A percentile compares a stretch with the other conserved stretches of the same genome.
Conservation (phyloP, 2,888 invertebrate genomes). For the Lingula anatina region DNA sequence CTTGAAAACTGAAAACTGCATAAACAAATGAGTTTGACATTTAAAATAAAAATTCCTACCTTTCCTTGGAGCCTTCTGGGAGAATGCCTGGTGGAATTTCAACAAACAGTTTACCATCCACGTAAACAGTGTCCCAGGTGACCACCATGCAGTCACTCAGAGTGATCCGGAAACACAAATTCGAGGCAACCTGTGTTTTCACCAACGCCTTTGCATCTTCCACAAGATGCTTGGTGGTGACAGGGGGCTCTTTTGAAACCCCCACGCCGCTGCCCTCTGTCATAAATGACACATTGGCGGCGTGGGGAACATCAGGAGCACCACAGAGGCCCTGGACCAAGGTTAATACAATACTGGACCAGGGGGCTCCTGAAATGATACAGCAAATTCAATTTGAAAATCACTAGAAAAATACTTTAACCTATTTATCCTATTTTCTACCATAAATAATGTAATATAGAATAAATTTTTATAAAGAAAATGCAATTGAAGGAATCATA, state of each 20-base stretch:
- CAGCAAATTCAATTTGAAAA: no score
- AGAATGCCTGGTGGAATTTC: constrained; percentile 81
- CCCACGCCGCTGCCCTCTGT: constrained; percentile 70
- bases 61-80: constrained; percentile 90
- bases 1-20: no score
- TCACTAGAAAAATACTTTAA: no score
- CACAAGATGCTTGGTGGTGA: constrained; percentile 49
- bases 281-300: constrained; percentile 60
- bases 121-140: constrained; percentile 78
- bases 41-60: no score
- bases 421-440: no score
- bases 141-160: constrained; percentile 73
- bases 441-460: no score
- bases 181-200: constrained; percentile 28
- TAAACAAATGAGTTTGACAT: no score
- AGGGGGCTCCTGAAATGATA: constrained; percentile 23
- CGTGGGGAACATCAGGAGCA: constrained; percentile 99
- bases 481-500: no score
- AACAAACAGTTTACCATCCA: constrained; percentile 75
- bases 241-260: constrained; percentile 67
- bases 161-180: constrained; percentile 60
- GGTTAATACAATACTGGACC: constrained; percentile 64
- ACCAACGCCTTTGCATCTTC: constrained; percentile 14
- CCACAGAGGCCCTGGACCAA: constrained; percentile 99
- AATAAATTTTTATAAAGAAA: no score